phyloP scores from a whole-genome alignment of 2,113 vertebrate species.

The Bucco capensis region DNA sequence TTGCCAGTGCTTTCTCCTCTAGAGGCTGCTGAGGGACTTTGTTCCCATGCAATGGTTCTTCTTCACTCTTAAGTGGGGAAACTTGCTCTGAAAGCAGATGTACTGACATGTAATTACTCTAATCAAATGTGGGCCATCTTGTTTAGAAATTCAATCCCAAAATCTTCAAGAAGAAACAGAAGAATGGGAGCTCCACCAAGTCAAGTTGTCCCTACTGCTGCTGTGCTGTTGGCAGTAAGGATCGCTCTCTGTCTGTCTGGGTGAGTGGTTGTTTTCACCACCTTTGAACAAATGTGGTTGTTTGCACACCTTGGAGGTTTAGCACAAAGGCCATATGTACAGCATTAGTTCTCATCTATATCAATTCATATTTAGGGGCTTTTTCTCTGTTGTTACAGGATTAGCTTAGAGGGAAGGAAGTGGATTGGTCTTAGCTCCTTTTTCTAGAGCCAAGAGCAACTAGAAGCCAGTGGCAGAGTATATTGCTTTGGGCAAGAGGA shows the following conservation, averaged over 20 bases:
- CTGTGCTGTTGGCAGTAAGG: conserved; percentile 96
- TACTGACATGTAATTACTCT: not conserved
- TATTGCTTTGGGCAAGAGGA: not conserved
- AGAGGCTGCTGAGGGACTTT: not conserved
- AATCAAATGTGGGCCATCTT: not conserved
- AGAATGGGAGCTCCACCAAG: conserved; percentile 94
- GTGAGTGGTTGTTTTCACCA: conserved; percentile 67
- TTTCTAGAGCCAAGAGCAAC: not conserved
- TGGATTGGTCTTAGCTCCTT: not conserved
- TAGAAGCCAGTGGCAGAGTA: not conserved
- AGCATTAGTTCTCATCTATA: not conserved
- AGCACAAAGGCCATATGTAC: not conserved
- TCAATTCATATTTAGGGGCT: not conserved
- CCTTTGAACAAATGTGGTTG: not conserved
- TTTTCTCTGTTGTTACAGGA: not conserved
- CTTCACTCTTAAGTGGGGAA: not conserved
- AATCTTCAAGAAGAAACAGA: conserved; percentile 98
- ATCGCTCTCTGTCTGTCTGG: conserved; percentile 97
- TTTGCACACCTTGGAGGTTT: not conserved
- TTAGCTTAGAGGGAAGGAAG: not conserved
- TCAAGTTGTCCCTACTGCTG: conserved; percentile 95
- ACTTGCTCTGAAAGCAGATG: not conserved
- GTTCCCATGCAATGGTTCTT: not conserved
- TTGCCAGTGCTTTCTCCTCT: not conserved
- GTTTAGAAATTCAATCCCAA: conserved; percentile 97